Base-by-base conservation (phyloP, 2,888 invertebrate genomes). In the Pocota personata region DNA sequence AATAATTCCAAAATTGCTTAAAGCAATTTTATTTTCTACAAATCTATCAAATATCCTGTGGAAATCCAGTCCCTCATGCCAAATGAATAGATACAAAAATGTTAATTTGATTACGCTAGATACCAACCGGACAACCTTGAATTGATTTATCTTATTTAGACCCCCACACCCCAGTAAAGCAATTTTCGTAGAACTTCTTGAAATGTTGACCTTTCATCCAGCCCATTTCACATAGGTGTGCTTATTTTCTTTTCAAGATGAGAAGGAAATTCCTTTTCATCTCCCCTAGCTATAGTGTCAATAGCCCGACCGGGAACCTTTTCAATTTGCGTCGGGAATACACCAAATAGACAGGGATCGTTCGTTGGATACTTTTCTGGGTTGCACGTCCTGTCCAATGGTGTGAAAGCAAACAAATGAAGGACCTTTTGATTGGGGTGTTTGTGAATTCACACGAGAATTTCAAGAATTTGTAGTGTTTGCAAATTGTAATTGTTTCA, bases 401-500 rank as follows among this genome's bases (percentile, higher is more conserved):
- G 30, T 32, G 30, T 32, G 16, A 32, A 55, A 5, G 32, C 16
- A 55, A 55, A 55, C 30, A 55, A 30, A 55, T 55, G 30, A 30
- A 55, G 32, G 55, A 55, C 32, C 30, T 32, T 55, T 32, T 32
- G 55, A 55, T 30, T 55, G 55, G 55, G 55, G 55, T 30, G 55
- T 55, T 55, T 32, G 32, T 55, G 24, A 50, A 50, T n/a, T 50
- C 55, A 16, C 55, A 32, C 12, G 55, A 16, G 55, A 55, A 55
- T 55, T 32, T 55, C 32, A 19, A 6, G 32, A 55, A 55, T 55
- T 14, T 21, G 32, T 32, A 55, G 16, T 30, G 55, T 55, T 30
- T 55, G 55, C 55, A 32, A 55, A 55, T 55, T 55, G 55, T 55
- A 32, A 55, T 55, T 55, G 55, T 21, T 55, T 32, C 32, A 32